Base-by-base conservation (phyloP, 2,797 vertebrate genomes). In the Odontamblyopus lacepedii region DNA sequence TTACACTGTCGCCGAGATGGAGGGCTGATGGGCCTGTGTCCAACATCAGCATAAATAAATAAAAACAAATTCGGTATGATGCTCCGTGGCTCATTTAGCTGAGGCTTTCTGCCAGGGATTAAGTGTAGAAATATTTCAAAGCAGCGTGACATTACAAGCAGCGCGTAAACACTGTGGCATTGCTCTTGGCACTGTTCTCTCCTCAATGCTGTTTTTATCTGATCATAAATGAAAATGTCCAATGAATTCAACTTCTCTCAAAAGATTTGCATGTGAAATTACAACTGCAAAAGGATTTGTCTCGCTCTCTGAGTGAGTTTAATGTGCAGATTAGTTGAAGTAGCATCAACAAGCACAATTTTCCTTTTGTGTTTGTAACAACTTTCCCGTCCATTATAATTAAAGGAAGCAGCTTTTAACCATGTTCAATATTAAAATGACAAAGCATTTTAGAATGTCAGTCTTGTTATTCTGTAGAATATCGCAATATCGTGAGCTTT, bases 11-110 rank as follows among this genome's bases (percentile, higher is more conserved):
- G 13, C 2, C 6, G 7, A 64, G 38, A 48, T 27, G n/a, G 38
- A 64, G 12, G n/a, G 63, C 38, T 48, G 63, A 64, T 44, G 38
- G 38, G 7, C 38, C 44, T 48, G 27, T 48, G 38, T 64, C 38
- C 5, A 26, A 23, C 38, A 44, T 16, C 23, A 63, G 38, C 41
- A 27, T 26, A 64, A 64, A 64, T 48, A 64, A 48, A 64, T 44
- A 26, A 13, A 64, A 63, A 63, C 61, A 63, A 30, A 44, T 64
- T 48, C 48, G 38, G 35, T 44, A 26, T 44, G 63, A 48, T 41
- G 35, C 62, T 64, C 12, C 15, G 35, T 23, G 23, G 62, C 35
- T 38, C 12, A 44, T 41, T 41, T 23, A 23, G 11, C 62, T 6
- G 18, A 63, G 59, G 27, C 13, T 61, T 29, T 32, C 27, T 61